Percentiles rank a stretch among this genome's conserved stretches.
phyloP scores from a whole-genome alignment of 2,797 vertebrate species.

The Urophycis tenuis region DNA sequence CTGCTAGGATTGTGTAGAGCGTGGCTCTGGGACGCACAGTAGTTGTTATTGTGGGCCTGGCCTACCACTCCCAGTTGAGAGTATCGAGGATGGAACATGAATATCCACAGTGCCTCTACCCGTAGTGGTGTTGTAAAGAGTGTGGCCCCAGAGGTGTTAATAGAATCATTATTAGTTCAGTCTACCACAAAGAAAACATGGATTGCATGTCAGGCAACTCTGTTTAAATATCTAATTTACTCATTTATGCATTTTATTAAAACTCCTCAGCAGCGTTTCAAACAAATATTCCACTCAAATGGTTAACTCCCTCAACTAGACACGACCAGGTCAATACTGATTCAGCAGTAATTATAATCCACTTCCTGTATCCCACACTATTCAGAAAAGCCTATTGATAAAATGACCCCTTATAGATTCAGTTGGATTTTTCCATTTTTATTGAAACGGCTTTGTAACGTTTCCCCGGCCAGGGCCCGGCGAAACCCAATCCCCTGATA shows the following conservation, averaged over 20 bases:
- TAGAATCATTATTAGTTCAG: not conserved
- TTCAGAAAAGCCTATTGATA: constrained; percentile 48
- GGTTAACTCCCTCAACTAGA: not conserved
- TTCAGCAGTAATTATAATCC: not conserved
- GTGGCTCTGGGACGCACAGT: not conserved
- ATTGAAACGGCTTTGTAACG: constrained; percentile 59
- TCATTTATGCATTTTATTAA: not conserved
- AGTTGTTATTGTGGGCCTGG: not conserved
- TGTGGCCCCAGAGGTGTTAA: no score
- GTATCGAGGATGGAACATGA: not conserved
- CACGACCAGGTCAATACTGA: not conserved
- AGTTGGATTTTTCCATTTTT: constrained; percentile 60
- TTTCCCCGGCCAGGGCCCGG: constrained; percentile 54
- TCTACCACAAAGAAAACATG: not conserved
- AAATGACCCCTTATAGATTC: constrained; percentile 44
- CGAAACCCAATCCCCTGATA: constrained; percentile 63
- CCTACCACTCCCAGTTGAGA: not conserved
- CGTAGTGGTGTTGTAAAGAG: not conserved
- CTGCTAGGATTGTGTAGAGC: not conserved
- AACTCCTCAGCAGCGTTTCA: not conserved
- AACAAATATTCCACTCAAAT: no score
- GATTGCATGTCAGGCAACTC: not conserved
- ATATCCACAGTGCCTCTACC: not conserved
- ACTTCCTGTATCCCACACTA: constrained; percentile 9
- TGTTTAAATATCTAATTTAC: not conserved